phyloP scores from a whole-genome alignment of 1,140 invertebrate genomes.

The Heterodera schachtii region DNA sequence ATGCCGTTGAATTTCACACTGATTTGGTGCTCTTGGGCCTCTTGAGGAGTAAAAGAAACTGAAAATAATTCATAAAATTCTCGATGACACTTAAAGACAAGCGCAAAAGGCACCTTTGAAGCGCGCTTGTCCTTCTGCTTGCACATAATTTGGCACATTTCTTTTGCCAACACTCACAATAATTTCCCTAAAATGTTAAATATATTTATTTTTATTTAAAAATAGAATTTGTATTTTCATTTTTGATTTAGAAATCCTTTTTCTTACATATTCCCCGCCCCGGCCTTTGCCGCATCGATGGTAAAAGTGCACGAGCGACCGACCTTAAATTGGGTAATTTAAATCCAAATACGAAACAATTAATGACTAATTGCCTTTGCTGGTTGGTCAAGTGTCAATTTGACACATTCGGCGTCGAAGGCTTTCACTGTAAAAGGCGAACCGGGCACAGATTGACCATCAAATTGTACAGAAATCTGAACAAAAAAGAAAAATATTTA shows the following conservation, averaged over 20 bases:
- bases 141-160: constrained; percentile 97
- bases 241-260: constrained; percentile 56
- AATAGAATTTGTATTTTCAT: background rate
- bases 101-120: constrained; percentile 70
- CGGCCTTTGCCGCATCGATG: constrained; percentile 70
- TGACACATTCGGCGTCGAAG: constrained; percentile 87
- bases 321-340: constrained; percentile 68
- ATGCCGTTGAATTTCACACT: constrained; percentile 95
- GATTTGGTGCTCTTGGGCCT: constrained; percentile 74
- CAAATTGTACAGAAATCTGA: constrained; percentile 83
- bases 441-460: constrained; percentile 82
- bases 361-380: background rate
- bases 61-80: background rate
- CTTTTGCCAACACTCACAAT: constrained; percentile 94
- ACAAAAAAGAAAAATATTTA: constrained; percentile 72
- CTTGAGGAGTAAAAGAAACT: constrained; percentile 94
- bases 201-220: background rate
- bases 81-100: no score
- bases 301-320: constrained; percentile 69
- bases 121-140: constrained; percentile 91
- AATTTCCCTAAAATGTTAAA: constrained; percentile 73
- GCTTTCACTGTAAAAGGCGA: constrained; percentile 93
- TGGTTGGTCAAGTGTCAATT: constrained; percentile 83
- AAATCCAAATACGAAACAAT: background rate
- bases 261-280: constrained; percentile 53